These are phyloP conservation scores for Panthera tigris DNA, from an alignment of 2,113 vertebrate species.

Conservation along the genomic window DNA sequence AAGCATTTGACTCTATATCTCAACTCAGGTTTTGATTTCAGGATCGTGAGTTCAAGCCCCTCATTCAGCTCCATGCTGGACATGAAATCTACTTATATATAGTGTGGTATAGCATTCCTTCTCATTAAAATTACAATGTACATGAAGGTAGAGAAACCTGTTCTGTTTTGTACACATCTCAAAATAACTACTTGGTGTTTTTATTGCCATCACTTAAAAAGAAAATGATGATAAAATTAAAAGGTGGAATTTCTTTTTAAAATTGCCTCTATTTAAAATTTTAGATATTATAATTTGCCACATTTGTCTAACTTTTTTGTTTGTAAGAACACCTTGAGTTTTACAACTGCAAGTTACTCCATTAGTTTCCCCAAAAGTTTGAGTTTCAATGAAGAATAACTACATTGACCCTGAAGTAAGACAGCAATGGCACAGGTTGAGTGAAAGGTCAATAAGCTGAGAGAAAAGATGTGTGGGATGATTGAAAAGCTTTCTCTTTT, in stretches of 20 bases:
- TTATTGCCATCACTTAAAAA: not conserved
- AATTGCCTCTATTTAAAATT: not conserved
- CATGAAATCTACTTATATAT: too few species aligned
- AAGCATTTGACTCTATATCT: too few species aligned
- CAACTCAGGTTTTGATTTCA: too few species aligned
- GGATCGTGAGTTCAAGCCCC: too few species aligned
- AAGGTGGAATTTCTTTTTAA: not conserved
- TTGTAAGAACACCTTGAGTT: not conserved
- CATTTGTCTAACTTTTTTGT: not conserved
- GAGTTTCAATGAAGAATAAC: not conserved
- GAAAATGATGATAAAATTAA: not conserved
- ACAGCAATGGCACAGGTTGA: not conserved
- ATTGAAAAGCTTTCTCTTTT: not conserved
- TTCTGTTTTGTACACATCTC: not conserved
- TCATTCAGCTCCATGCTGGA: too few species aligned
- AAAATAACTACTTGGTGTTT: not conserved
- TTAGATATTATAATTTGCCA: not conserved
- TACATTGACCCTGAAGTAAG: not conserved
- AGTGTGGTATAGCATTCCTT: not conserved
- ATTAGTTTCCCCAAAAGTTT: not conserved
- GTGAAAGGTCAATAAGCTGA: not conserved
- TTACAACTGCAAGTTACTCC: not conserved
- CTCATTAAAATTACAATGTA: not conserved
- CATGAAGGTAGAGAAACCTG: not conserved
- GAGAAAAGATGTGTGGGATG: not conserved